Base-by-base conservation (phyloP, 2,888 invertebrate species). In the Pycnomerus fuliginosus region DNA sequence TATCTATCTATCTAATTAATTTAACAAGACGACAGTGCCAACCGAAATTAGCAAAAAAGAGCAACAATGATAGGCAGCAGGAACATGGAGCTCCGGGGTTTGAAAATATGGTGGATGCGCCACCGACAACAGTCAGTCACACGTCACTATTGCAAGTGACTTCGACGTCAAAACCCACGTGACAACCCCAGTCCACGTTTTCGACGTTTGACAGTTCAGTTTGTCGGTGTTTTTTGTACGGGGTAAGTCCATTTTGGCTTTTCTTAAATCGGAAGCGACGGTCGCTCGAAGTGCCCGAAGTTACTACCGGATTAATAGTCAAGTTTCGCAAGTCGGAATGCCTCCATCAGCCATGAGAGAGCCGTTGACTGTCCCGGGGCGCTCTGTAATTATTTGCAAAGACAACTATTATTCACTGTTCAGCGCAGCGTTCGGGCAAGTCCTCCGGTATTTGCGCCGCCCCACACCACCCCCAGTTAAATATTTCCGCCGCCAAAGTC, bases 331-430 rank as follows among this genome's bases (percentile, higher is more conserved):
- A 49, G 49, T 32, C 35, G 39, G 42, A 44, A 41, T 41, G 41
- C 41, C 41, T 27, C 20, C 41, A 34, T 41, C 41, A 41, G 30
- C 14, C 41, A 14, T 41, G 41, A 41, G 33, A 23, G 38, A 10
- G 27, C 13, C 29, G 4, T 17, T 28, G 28, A 28, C 41, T 41
- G 45, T 44, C 60, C 54, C 44, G 34, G 36, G 58, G 61, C 54
- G 44, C 48, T 50, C 55, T 59, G 59, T 63, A 63, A 63, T 63
- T 63, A 62, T 62, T 61, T 58, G 55, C 58, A 58, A 61, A 63
- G 62, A 63, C 60, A 62, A 62, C 63, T 60, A 62, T 63, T 61
- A 63, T 61, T 62, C 60, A 59, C 51, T 55, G 53, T 53, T 54
- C 35, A 44, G 39, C 16, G 31, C 25, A 25, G 31, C 23, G 33